Conservation (phyloP, 2,797 vertebrate species). For the Sus cebifrons region DNA sequence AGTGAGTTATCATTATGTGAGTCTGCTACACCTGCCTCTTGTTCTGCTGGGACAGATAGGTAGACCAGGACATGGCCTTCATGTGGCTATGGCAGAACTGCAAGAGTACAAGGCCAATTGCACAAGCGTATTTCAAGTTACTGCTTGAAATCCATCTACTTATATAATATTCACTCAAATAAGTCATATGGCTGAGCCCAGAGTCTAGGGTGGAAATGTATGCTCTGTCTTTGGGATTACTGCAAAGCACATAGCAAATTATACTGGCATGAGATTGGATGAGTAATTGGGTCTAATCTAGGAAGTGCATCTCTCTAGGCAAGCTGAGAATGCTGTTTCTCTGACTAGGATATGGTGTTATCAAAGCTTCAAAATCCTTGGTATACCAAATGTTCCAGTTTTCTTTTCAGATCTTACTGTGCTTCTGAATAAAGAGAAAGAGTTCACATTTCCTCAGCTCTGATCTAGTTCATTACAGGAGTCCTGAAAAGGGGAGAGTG, state of each 20-base stretch:
- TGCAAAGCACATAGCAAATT: background rate
- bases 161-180: background rate
- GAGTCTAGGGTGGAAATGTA: background rate
- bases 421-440: background rate
- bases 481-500: background rate
- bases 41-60: background rate
- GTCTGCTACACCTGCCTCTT: background rate
- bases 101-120: background rate
- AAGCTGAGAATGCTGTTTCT: conserved; percentile 8
- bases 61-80: background rate
- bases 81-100: background rate
- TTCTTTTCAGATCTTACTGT: background rate
- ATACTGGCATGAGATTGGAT: background rate
- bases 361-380: background rate
- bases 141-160: background rate
- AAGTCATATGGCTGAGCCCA: background rate
- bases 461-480: background rate
- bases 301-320: background rate
- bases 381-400: background rate
- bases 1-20: background rate
- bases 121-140: background rate
- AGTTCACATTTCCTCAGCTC: background rate
- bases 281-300: background rate
- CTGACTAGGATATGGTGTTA: background rate
- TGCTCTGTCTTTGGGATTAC: background rate